Evolutionary conservation across 2,888 invertebrate genomes (phyloP).

Genomic region (Tinea trinotella): DNA sequence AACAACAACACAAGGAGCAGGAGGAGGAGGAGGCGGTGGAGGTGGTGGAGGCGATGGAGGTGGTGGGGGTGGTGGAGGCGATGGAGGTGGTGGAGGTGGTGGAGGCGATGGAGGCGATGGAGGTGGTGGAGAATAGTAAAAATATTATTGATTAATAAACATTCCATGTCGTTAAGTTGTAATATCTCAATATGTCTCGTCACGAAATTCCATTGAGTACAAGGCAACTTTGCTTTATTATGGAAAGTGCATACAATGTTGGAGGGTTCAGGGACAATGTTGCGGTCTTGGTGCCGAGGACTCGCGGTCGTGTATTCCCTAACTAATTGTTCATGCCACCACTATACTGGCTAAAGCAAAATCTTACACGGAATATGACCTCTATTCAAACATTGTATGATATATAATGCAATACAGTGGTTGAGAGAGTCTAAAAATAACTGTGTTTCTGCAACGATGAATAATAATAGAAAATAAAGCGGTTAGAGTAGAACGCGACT

Average conservation of each 20-base stretch:
- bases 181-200: no score
- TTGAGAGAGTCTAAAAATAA: neutral
- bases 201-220: neutral
- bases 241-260: constrained; percentile 2
- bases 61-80: no score
- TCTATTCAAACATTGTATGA: neutral
- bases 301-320: constrained; percentile 9
- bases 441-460: neutral
- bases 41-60: no score
- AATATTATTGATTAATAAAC: no score
- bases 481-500: neutral
- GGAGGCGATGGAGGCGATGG: no score
- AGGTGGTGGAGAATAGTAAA: no score
- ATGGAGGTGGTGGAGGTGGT: no score
- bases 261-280: constrained; percentile 6
- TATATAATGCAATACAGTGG: neutral
- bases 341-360: neutral
- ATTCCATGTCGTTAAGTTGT: no score
- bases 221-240: constrained; percentile 5
- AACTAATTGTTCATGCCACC: constrained; percentile 13
- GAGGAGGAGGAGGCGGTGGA: no score
- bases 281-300: constrained; percentile 11
- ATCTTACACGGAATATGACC: neutral
- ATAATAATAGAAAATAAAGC: constrained; percentile 11
- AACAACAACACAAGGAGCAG: neutral